phyloP scores from a whole-genome alignment of 2,113 vertebrate genomes.

The Mastomys natalensis region DNA sequence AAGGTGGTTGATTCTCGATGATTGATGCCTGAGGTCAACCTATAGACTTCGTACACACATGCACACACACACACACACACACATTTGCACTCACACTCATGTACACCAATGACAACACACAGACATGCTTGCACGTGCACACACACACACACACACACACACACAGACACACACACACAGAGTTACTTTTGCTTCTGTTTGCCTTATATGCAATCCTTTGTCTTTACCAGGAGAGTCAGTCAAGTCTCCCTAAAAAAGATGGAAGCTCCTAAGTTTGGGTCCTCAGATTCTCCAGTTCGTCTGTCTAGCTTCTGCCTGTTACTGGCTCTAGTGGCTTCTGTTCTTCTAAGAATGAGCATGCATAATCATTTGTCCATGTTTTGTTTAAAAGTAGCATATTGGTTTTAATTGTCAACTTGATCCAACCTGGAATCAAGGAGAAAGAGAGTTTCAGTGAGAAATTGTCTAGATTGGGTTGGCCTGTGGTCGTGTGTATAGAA shows the following conservation, averaged over 20 bases:
- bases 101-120: background rate
- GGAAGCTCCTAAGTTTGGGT: background rate
- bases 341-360: background rate
- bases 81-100: background rate
- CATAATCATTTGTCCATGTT: background rate
- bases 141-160: background rate
- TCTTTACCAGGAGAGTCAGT: background rate
- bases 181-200: background rate
- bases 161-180: background rate
- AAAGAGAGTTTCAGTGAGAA: background rate
- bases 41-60: background rate
- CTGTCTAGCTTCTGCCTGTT: background rate
- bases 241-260: background rate
- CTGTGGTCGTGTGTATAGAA: background rate
- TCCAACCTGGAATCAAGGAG: background rate
- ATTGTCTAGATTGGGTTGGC: background rate
- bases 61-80: background rate
- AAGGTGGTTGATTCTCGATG: background rate
- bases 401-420: background rate
- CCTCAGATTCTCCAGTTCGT: too few species aligned
- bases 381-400: background rate
- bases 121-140: background rate
- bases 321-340: background rate
- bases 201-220: background rate
- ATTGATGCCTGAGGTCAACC: background rate